Evolutionary conservation across 2,797 vertebrate genomes (phyloP), one percentile per base, ranked within the genome.

Genomic region (Pantherophis alleghaniensis): DNA sequence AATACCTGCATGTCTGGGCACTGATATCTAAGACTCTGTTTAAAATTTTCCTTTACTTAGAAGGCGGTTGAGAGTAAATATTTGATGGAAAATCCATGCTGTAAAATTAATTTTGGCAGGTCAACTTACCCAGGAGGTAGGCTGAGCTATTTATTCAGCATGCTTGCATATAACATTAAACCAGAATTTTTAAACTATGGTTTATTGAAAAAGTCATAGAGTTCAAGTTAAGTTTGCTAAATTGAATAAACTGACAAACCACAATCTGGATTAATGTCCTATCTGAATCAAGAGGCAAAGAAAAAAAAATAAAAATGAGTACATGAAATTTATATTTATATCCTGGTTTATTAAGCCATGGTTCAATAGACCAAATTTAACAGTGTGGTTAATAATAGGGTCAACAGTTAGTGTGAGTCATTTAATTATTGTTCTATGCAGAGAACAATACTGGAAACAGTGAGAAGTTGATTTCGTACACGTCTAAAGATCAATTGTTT

Each of bases 341-440:
- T n/a, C 86, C 86, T 87, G 53, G 53, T 53, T 87, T 56, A 83
- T 47, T 42, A 89, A 89, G 59, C 24, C 57, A 63, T 13, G 24
- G 42, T 89, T 63, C 59, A 89, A 37, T 16, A 83, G 32, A 88
- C 28, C 59, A 28, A 63, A 66, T 66, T 53, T 22, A 20, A 28
- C 26, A 51, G 2, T 51, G 4, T 83, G 7, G 28, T 42, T 61
- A 66, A 88, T 47, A 28, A 93, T 91, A 60, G 11, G 24, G 12
- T 92, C 89, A 94, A 47, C 37, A 10, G 11, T 56, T 90, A n/a
- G 24, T 24, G 93, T 95, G 89, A 74, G 11, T 89, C 42, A 1
- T 0, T 37, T 90, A 22, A 26, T 95, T 91, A n/a, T 63, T 95
- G 6, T 87, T 2, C 56, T 91, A 24, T 92, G 55, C 91, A 94